phyloP scores from a whole-genome alignment of 2,113 vertebrate genomes.

The Origma solitaria region DNA sequence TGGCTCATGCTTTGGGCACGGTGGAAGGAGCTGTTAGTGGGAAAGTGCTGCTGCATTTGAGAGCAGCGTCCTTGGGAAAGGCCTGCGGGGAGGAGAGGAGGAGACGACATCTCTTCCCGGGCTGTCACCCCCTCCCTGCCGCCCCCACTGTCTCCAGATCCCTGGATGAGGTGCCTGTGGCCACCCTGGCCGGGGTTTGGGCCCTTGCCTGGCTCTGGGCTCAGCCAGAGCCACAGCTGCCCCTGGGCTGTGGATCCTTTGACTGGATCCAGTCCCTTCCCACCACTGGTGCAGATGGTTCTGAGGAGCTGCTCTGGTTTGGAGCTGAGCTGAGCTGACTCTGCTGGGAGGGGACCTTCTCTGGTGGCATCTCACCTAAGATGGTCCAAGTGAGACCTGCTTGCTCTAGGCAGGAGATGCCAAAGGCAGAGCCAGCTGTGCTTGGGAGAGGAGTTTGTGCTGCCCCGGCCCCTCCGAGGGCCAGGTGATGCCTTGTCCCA shows the following conservation, averaged over 20 bases:
- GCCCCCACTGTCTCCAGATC: background rate
- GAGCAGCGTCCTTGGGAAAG: background rate
- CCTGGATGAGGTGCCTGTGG: background rate
- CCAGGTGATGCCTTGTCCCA: accelerated
- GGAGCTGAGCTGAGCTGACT: background rate
- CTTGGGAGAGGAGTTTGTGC: background rate
- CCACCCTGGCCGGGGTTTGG: background rate
- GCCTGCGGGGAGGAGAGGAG: background rate
- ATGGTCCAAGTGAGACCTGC: background rate
- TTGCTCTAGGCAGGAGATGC: background rate
- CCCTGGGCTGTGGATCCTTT: accelerated
- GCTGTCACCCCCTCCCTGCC: background rate
- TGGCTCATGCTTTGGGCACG: background rate
- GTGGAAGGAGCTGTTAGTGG: accelerated
- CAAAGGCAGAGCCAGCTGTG: background rate
- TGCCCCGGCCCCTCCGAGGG: background rate
- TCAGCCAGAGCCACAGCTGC: background rate
- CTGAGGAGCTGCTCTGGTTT: accelerated
- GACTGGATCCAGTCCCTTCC: background rate
- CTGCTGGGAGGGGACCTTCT: background rate
- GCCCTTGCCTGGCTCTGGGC: background rate
- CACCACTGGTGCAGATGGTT: accelerated
- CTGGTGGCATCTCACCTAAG: background rate
- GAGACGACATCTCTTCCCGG: background rate
- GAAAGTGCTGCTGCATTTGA: background rate